Base-by-base conservation (phyloP, 2,888 invertebrate species). In the Idaea biselata region DNA sequence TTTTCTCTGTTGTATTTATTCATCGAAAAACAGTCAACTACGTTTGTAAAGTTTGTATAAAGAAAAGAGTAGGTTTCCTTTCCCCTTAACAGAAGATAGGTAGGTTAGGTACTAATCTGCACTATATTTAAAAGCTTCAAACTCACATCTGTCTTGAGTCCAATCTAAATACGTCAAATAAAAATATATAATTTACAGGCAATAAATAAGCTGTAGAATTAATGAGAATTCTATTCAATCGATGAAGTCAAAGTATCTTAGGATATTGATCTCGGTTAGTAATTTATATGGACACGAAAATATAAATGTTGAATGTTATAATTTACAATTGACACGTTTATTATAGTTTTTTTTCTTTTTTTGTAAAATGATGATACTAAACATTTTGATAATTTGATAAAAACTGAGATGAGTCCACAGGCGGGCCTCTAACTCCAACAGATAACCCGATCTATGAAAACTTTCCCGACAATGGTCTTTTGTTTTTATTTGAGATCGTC, bases 161-260 rank as follows among this genome's bases (percentile, higher is more conserved):
- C 44, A 44, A 44, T 44, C 44, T 44, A 44, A 44, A 44, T 44
- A 44, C 44, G 44, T 44, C 44, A 44, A 44, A 44, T 44, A 44
- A 44, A 44, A 44, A 44, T 7, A 44, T 44, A 44, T 44, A 44
- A 44, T 44, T 44, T 44, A 44, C 44, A 44, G 14, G 44, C 44
- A 6, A 44, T 44, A 44, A 44, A 44, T 44, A 44, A 44, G 44
- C 44, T 44, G 3, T 14, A 44, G 44, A 44, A 44, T 44, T 44
- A 44, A 44, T 44, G 11, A 44, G 44, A 44, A 44, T 14, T 44
- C 44, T 44, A 44, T 44, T 44, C 44, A 44, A 44, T 44, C 44
- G 44, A 44, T 14, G 44, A 44, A 44, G 44, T 44, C 44, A 44
- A 44, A 14, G 44, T 44, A 44, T 44, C 44, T 44, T 8, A 44